phyloP scores from a whole-genome alignment of 2,888 invertebrate genomes.

The Chouioia cunea region DNA sequence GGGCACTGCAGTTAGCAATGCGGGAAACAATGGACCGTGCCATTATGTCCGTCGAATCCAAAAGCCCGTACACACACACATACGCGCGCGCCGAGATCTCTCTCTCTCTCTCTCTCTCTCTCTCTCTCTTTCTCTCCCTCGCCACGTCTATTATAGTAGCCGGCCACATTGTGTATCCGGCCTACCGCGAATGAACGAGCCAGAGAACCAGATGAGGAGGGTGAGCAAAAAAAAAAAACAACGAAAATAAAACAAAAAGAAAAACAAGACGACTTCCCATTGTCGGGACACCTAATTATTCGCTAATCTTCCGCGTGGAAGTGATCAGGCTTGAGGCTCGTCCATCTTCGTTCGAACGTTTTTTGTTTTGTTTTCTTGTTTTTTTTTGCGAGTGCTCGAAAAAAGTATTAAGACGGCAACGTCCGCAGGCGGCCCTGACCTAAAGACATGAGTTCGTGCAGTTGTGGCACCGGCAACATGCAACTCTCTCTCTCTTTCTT shows the following conservation, averaged over 20 bases:
- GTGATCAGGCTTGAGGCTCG: constrained; percentile 37
- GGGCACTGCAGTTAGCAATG: constrained; percentile 58
- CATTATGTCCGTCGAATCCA: constrained; percentile 63
- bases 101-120: no score
- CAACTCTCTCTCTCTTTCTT: no score
- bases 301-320: constrained; percentile 59
- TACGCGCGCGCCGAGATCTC: not conserved
- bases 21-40: constrained; percentile 58
- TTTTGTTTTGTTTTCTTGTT: not conserved
- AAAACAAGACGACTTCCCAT: constrained; percentile 49
- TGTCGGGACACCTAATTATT: constrained; percentile 62
- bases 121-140: not conserved
- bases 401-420: constrained; percentile 38
- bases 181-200: constrained; percentile 46
- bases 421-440: constrained; percentile 37
- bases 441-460: constrained; percentile 5
- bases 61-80: constrained; percentile 54
- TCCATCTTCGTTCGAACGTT: constrained; percentile 21
- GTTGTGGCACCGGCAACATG: not conserved
- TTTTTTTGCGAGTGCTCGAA: constrained; percentile 9
- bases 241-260: not conserved
- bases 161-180: constrained; percentile 62
- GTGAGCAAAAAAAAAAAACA: not conserved
- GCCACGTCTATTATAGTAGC: constrained; percentile 51
- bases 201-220: not conserved